Evolutionary conservation across 2,113 vertebrate genomes (phyloP).

Genomic region (Rhabdornis inornatus): DNA sequence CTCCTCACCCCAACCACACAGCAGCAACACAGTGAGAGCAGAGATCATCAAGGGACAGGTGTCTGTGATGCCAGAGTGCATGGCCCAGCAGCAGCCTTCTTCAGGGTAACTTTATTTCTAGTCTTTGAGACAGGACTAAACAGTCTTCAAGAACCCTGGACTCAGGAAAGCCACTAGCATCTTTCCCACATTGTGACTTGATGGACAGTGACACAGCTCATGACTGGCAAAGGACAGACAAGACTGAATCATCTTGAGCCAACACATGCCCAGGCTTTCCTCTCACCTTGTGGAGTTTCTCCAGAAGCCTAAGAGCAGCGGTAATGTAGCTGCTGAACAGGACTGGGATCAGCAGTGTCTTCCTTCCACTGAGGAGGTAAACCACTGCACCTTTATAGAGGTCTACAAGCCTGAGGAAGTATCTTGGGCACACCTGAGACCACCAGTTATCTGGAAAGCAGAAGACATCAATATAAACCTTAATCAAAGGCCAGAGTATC

Average conservation of each 20-base stretch:
- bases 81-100: background rate
- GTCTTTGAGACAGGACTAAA: background rate
- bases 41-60: background rate
- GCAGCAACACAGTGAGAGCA: background rate
- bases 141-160: background rate
- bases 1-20: background rate
- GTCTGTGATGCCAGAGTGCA: background rate
- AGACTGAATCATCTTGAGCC: background rate
- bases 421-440: slow-evolving; percentile 85
- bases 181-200: background rate
- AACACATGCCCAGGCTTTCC: background rate
- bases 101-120: background rate
- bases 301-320: slow-evolving; percentile 86
- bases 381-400: slow-evolving; percentile 93
- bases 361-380: slow-evolving; percentile 89
- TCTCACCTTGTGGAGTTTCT: slow-evolving; percentile 93
- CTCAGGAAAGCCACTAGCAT: background rate
- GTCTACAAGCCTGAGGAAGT: slow-evolving; percentile 90
- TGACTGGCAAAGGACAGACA: background rate
- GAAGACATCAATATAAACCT: background rate
- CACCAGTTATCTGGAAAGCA: slow-evolving; percentile 94
- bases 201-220: background rate
- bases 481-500: background rate
- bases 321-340: slow-evolving; percentile 90
- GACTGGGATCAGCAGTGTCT: slow-evolving; percentile 85